Evolutionary conservation across 2,888 invertebrate genomes (phyloP), one percentile per base, ranked within the genome.

Genomic region (Macrosoma leucophasiata): DNA sequence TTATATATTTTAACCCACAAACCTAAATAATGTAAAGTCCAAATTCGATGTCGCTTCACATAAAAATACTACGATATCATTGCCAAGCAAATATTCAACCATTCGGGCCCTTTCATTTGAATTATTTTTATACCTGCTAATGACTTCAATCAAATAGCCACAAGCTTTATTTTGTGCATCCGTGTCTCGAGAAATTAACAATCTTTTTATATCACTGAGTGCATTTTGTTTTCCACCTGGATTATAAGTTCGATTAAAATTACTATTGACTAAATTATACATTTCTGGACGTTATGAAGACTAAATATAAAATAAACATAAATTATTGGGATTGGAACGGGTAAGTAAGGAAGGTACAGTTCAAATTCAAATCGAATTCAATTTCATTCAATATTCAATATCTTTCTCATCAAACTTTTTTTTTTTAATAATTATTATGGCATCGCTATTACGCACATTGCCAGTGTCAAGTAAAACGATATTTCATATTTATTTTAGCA

Each of bases 1-100:
- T 19, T 13, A 7, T 13, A 15, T 5, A 18, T 13, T 8, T 26
- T 6, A 18, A 19, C 21, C 5, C 40, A 52, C 62, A 39, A 43
- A 81, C 82, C 60, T 69, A 48, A 79, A 81, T 13, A 82, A 57
- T 9, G 63, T 50, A 42, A 72, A 76, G 46, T 81, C 78, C 50
- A 84, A 62, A 45, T 82, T 84, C 6, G 78, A 68, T 20, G 70
- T 77, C 13, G 79, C 77, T 59, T 81, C 82, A 46, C 82, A 81
- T 7, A 84, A 58, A 51, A 82, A 84, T 19, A 81, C 72, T 2
- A 65, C 70, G 19, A 81, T 75, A 43, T 84, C 82, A 39, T 77
- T 81, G 10, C 77, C 71, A 28, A 84, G 45, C 35, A 84, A 59
- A 55, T 79, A 75, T 50, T 75, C 67, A 8, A 78, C 48, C 52